These are phyloP conservation scores for Steinernema carpocapsae DNA, from an alignment of 2,888 invertebrate species.

Conservation along the genomic window DNA sequence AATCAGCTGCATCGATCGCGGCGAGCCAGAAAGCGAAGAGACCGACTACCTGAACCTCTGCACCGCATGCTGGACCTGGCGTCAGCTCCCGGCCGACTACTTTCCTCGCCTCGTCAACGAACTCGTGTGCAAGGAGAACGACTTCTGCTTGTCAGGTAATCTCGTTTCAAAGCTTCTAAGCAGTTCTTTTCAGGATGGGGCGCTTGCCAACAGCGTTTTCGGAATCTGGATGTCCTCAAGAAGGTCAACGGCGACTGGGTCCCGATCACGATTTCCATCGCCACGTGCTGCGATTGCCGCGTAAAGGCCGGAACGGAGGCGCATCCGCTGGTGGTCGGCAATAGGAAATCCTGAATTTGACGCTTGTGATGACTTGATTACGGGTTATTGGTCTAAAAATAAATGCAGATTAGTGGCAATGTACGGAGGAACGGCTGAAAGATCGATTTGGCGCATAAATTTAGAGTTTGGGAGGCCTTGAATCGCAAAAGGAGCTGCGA, in stretches of 20 bases:
- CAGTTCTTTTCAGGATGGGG: slow-evolving; percentile 59
- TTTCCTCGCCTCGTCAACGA: slow-evolving; percentile 64
- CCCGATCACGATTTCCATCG: slow-evolving; percentile 63
- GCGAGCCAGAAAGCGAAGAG: slow-evolving; percentile 59
- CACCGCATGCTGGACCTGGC: slow-evolving; percentile 65
- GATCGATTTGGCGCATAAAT: too few species aligned
- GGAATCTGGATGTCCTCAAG: slow-evolving; percentile 63
- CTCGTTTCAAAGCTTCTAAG: too few species aligned
- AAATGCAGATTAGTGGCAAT: too few species aligned
- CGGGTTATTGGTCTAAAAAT: too few species aligned
- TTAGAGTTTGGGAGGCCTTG: too few species aligned
- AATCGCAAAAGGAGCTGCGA: too few species aligned
- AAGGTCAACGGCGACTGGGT: slow-evolving; percentile 60
- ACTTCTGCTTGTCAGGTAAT: slow-evolving; percentile 62
- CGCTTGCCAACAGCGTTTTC: slow-evolving; percentile 62
- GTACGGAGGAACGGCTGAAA: too few species aligned
- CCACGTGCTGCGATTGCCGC: slow-evolving; percentile 64
- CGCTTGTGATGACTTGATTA: too few species aligned
- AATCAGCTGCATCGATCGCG: slow-evolving; percentile 61
- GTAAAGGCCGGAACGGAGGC: slow-evolving; percentile 62
- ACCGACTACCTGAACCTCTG: slow-evolving; percentile 54
- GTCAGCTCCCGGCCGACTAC: slow-evolving; percentile 62
- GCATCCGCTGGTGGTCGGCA: slow-evolving; percentile 58
- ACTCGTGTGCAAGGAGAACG: slow-evolving; percentile 59
- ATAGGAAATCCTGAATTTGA: slow-evolving; percentile 39